Conservation (phyloP, 2,113 vertebrate genomes). For the Piliocolobus tephrosceles region DNA sequence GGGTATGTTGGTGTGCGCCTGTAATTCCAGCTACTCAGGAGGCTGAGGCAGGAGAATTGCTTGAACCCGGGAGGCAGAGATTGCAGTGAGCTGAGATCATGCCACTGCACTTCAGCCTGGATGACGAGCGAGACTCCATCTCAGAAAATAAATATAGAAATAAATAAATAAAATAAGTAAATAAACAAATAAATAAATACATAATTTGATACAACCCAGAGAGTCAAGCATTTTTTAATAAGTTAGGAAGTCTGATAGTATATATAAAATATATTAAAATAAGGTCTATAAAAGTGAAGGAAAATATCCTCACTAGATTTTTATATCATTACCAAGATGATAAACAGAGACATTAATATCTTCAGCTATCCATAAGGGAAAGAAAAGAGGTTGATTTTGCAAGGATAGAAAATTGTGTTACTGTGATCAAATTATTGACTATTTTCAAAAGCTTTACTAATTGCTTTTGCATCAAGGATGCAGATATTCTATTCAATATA, state of each 20-base stretch:
- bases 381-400: background rate
- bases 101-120: too few species aligned
- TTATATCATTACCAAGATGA: background rate
- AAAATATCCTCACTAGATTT: background rate
- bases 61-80: too few species aligned
- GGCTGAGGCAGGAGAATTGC: too few species aligned
- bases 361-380: background rate
- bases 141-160: too few species aligned
- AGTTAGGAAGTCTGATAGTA: background rate
- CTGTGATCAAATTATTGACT: background rate
- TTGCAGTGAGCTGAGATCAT: too few species aligned
- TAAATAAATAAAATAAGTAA: too few species aligned
- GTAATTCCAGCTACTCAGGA: too few species aligned
- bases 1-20: too few species aligned
- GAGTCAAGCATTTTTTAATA: constrained; percentile 14
- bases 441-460: constrained; percentile 24
- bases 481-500: background rate
- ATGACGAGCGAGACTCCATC: too few species aligned
- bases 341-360: background rate
- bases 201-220: background rate
- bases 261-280: background rate
- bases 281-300: background rate
- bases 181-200: too few species aligned
- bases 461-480: background rate
- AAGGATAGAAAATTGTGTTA: background rate